These are phyloP conservation scores for Sabellastarte sp. DNA, from an alignment of 2,888 invertebrate genomes.

Conservation along the genomic window DNA sequence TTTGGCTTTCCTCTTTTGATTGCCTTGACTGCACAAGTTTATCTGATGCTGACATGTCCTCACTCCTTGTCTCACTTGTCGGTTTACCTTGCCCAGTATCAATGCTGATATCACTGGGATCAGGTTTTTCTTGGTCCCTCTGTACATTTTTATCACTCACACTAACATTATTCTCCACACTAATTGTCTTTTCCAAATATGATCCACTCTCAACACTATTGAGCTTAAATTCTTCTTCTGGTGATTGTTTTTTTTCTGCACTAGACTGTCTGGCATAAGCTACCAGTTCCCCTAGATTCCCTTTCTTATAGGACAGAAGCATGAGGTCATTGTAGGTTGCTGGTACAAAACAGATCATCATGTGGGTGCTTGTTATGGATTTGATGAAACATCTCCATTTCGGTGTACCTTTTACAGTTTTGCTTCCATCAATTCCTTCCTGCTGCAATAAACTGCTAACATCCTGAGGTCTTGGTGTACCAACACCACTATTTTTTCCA, in stretches of 20 bases:
- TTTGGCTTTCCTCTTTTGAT: too few species aligned
- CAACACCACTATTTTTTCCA: too few species aligned
- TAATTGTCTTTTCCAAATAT: too few species aligned
- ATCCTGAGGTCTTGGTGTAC: too few species aligned
- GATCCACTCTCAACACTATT: background rate
- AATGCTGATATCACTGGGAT: background rate
- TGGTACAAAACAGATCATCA: slow-evolving; percentile 70
- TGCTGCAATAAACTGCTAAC: too few species aligned
- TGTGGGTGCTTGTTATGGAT: slow-evolving; percentile 66
- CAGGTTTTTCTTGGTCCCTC: too few species aligned
- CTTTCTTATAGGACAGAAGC: too few species aligned
- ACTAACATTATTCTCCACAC: too few species aligned
- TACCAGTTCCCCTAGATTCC: too few species aligned
- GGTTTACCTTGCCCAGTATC: background rate
- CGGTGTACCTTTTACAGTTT: slow-evolving; percentile 25
- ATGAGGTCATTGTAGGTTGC: slow-evolving; percentile 2
- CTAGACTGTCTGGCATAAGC: background rate
- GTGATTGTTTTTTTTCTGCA: background rate
- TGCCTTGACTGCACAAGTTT: too few species aligned
- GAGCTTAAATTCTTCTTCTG: background rate
- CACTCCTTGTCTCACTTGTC: background rate
- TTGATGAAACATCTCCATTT: slow-evolving; percentile 72
- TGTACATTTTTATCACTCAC: too few species aligned
- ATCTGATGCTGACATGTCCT: background rate
- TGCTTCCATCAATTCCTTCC: too few species aligned